Conservation (phyloP, 1,140 invertebrate genomes). For the Zaprionus inermis region DNA sequence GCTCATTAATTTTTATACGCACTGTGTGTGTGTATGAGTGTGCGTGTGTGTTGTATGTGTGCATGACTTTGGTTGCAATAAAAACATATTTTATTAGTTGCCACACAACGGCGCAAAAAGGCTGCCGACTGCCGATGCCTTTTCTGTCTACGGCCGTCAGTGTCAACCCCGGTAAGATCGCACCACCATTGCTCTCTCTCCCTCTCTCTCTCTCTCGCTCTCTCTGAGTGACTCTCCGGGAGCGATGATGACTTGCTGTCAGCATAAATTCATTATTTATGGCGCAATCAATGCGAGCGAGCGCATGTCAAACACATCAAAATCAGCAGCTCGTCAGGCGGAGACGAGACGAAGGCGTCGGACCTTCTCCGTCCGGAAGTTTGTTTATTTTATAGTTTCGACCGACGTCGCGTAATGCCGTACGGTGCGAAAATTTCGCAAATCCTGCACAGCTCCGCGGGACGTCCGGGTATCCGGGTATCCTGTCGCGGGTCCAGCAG, state of each 20-base stretch:
- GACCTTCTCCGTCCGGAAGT: slow-evolving; percentile 62
- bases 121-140: slow-evolving; percentile 39
- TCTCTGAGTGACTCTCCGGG: neutral
- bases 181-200: slow-evolving; percentile 47
- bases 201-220: neutral
- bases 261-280: slow-evolving; percentile 84
- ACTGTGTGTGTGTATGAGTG: slow-evolving; percentile 57
- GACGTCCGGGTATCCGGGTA: slow-evolving; percentile 42
- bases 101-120: slow-evolving; percentile 54
- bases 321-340: slow-evolving; percentile 73
- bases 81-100: slow-evolving; percentile 83
- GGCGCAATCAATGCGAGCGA: slow-evolving; percentile 83
- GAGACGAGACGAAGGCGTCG: too few species aligned
- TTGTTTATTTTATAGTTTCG: slow-evolving; percentile 84
- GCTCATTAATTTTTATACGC: slow-evolving; percentile 83
- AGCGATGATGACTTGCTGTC: slow-evolving; percentile 76
- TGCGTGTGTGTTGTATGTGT: slow-evolving; percentile 10
- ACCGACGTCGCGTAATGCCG: slow-evolving; percentile 62
- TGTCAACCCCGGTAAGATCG: slow-evolving; percentile 13
- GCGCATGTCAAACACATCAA: slow-evolving; percentile 84
- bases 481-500: slow-evolving; percentile 7
- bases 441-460: slow-evolving; percentile 50
- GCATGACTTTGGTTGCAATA: slow-evolving; percentile 63
- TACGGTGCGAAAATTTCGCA: slow-evolving; percentile 64
- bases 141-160: neutral